These are phyloP conservation scores for Mythimna loreyi DNA, from an alignment of 2,888 invertebrate species.

Conservation along the genomic window DNA sequence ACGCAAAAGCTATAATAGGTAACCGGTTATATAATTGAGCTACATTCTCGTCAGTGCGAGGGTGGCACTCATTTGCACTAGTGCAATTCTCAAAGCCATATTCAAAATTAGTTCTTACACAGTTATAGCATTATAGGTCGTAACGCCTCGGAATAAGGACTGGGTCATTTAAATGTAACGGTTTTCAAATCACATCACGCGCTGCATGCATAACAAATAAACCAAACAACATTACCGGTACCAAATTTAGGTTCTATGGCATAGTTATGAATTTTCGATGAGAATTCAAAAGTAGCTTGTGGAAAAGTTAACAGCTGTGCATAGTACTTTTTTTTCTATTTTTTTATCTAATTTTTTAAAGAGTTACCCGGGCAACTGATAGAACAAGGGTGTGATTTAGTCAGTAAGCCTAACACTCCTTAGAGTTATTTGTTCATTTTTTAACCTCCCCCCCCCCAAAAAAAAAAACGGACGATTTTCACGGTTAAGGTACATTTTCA, in stretches of 20 bases:
- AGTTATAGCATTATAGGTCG: constrained; percentile 47
- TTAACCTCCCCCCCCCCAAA: no score
- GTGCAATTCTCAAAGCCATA: constrained; percentile 36
- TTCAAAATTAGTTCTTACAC: constrained; percentile 41
- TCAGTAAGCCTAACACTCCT: no score
- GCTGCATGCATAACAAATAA: constrained; percentile 64
- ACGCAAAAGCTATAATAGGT: constrained; percentile 20
- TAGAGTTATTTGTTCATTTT: no score
- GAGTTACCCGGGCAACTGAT: no score
- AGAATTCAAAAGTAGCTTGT: constrained; percentile 4
- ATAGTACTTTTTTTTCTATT: no score
- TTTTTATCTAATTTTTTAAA: no score
- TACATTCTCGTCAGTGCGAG: constrained; percentile 49
- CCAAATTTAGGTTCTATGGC: constrained; percentile 38
- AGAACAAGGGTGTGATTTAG: no score
- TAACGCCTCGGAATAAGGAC: constrained; percentile 50
- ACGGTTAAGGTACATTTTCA: no score
- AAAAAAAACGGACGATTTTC: not conserved
- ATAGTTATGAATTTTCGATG: constrained; percentile 32
- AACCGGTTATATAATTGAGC: constrained; percentile 41
- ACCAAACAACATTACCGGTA: constrained; percentile 40
- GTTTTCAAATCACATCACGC: constrained; percentile 59
- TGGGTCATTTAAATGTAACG: constrained; percentile 58
- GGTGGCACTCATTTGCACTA: constrained; percentile 52
- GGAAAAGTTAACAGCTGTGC: not conserved